A percentile compares a stretch with the other conserved stretches of the same genome.
Conservation (phyloP, 2,888 invertebrate species). For the Microctonus hyperodae region DNA sequence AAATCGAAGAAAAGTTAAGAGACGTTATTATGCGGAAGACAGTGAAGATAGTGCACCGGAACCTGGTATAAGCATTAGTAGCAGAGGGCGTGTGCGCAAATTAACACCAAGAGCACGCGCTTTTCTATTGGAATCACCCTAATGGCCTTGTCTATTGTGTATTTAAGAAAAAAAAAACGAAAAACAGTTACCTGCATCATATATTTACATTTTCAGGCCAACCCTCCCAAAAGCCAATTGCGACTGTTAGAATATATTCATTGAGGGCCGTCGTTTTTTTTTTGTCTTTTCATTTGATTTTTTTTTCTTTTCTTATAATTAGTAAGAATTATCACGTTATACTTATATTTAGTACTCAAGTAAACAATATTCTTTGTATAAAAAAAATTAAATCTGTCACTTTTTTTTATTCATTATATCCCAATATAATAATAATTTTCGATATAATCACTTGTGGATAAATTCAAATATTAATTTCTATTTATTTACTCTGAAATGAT, state of each 20-base stretch:
- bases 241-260: background rate
- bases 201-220: conserved; percentile 2
- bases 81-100: conserved; percentile 84
- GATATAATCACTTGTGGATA: too few species aligned
- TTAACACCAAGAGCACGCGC: conserved; percentile 82
- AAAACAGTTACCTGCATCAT: conserved; percentile 23
- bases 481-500: too few species aligned
- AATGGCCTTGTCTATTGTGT: conserved; percentile 44
- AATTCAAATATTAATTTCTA: background rate
- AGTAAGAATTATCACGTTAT: conserved; percentile 1
- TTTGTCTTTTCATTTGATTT: background rate
- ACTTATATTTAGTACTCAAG: conserved; percentile 4
- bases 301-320: background rate
- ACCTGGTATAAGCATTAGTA: conserved; percentile 71
- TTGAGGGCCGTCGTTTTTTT: background rate
- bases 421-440: background rate
- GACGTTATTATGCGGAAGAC: conserved; percentile 61
- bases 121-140: conserved; percentile 65
- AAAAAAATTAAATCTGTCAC: background rate
- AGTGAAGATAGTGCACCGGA: conserved; percentile 57
- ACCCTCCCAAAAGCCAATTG: background rate
- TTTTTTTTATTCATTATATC: background rate
- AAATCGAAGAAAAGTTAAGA: conserved; percentile 53
- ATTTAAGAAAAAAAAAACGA: background rate
- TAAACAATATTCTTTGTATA: conserved; percentile 2